Conservation (phyloP, 2,888 invertebrate species). For the Ormyrus nitidulus region DNA sequence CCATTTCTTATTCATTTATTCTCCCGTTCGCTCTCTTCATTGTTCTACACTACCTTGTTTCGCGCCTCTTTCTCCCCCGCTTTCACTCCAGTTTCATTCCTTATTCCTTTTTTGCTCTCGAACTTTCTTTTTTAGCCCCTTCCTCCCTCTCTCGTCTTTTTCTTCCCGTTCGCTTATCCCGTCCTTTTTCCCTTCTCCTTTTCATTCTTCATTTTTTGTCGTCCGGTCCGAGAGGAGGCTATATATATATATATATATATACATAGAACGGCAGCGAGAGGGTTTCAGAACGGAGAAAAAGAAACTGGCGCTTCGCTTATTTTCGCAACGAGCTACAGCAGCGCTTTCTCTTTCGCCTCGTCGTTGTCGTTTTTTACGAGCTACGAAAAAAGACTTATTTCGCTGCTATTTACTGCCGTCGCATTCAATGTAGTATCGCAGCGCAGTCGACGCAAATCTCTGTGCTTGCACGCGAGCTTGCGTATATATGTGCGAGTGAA, state of each 20-base stretch:
- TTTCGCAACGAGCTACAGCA: conserved; percentile 30
- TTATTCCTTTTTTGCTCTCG: neutral
- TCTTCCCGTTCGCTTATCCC: neutral
- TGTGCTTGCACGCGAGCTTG: neutral
- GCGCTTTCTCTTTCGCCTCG: conserved; percentile 29
- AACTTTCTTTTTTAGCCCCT: neutral
- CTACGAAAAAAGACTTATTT: conserved; percentile 36
- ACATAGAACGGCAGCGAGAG: no score
- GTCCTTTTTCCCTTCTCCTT: neutral
- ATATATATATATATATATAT: no score
- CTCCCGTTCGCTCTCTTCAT: conserved; percentile 5
- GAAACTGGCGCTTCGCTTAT: conserved; percentile 41
- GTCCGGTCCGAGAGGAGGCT: neutral
- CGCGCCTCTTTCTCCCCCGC: neutral
- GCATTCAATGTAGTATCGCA: conserved; percentile 44
- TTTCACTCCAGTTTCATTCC: neutral
- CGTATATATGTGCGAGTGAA: neutral
- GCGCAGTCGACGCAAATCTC: neutral
- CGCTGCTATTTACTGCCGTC: conserved; percentile 34
- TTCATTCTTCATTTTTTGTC: conserved; percentile 4
- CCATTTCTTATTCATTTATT: conserved; percentile 36
- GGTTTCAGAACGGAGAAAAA: neutral
- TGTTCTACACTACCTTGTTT: conserved; percentile 13
- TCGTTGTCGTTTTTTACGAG: conserved; percentile 33
- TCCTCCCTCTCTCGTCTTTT: neutral